Conservation (phyloP, 2,113 vertebrate species). For the Lepus europaeus region DNA sequence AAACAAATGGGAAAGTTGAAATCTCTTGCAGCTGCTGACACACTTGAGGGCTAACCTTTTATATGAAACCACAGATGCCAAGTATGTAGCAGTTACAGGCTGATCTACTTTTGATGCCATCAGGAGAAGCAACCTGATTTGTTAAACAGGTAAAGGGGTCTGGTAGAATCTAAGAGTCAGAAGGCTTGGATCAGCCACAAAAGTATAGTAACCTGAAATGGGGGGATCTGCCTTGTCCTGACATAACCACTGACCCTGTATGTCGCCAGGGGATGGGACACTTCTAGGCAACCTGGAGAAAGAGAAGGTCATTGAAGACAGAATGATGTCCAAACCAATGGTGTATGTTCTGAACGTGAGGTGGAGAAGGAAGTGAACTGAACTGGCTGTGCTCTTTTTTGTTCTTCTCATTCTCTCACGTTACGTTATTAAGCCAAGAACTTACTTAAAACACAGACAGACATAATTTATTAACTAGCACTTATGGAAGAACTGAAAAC, state of each 20-base stretch:
- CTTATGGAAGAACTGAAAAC: constrained; percentile 30
- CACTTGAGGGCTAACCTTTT: constrained; percentile 28
- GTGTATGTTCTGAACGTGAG: neutral
- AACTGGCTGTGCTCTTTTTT: neutral
- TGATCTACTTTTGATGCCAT: neutral
- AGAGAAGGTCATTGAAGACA: neutral
- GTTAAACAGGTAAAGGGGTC: neutral
- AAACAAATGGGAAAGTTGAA: constrained; percentile 5
- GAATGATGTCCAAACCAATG: neutral
- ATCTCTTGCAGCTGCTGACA: constrained; percentile 27
- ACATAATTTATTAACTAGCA: constrained; percentile 31
- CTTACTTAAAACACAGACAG: constrained; percentile 43
- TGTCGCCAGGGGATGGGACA: neutral
- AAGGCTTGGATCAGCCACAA: neutral
- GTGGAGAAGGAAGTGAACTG: neutral
- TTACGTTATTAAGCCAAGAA: constrained; percentile 42
- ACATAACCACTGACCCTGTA: neutral
- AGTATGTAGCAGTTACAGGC: neutral
- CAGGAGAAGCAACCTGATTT: neutral
- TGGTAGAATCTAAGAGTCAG: neutral
- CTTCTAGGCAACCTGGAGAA: neutral
- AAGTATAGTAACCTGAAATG: neutral
- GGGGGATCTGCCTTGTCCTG: neutral
- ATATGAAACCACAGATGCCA: neutral
- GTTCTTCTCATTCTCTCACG: neutral